A percentile compares a stretch with the other conserved stretches of the same genome.
Evolutionary conservation across 2,797 vertebrate genomes (phyloP).

Genomic region (Muscicapa striata): DNA sequence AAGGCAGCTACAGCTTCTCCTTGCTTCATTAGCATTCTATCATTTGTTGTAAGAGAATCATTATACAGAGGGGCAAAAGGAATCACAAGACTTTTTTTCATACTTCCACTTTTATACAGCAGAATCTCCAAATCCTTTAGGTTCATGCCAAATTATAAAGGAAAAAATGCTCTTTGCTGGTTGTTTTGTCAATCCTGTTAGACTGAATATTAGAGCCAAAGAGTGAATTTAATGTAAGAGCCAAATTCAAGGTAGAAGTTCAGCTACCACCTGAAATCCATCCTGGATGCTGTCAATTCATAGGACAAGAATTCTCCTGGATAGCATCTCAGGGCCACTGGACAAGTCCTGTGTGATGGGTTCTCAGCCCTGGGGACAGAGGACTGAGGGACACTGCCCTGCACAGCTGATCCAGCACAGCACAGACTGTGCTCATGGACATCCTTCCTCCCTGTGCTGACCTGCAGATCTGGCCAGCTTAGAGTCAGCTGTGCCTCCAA

Average conservation of each 20-base stretch:
- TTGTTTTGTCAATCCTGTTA: neutral
- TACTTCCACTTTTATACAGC: neutral
- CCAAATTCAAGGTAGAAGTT: neutral
- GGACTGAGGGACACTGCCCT: neutral
- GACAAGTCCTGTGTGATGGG: fast-evolving
- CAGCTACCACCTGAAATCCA: neutral
- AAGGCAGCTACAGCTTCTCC: neutral
- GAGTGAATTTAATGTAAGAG: neutral
- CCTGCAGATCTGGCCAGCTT: slow-evolving; percentile 15
- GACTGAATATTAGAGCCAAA: neutral
- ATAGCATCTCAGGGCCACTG: neutral
- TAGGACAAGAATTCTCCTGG: neutral
- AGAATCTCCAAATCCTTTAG: neutral
- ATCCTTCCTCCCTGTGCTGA: neutral
- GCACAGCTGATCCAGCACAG: neutral
- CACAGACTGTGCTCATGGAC: neutral
- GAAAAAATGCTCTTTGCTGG: neutral
- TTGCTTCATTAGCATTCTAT: neutral
- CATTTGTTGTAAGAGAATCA: neutral
- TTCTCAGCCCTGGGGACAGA: neutral
- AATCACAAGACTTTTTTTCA: neutral
- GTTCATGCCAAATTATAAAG: neutral
- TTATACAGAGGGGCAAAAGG: neutral
- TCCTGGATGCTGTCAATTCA: neutral
- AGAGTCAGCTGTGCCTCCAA: neutral